These are phyloP conservation scores for Neopelma chrysocephalum DNA, from an alignment of 2,797 vertebrate genomes.

Conservation along the genomic window DNA sequence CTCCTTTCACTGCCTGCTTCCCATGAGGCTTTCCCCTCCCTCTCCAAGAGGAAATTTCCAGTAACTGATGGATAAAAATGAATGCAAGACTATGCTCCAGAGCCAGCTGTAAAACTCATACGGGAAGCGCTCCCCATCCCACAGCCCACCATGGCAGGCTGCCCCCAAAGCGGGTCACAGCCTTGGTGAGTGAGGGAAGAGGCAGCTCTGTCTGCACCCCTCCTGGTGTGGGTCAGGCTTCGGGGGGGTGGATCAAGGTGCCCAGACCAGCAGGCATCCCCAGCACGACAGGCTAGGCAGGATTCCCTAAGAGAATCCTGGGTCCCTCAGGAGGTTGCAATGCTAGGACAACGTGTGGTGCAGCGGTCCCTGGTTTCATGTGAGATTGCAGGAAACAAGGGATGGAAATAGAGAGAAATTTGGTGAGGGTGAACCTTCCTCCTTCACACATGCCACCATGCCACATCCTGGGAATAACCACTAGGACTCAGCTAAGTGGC, in stretches of 20 bases:
- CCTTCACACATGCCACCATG: not conserved
- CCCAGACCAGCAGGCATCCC: not conserved
- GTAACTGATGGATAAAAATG: not conserved
- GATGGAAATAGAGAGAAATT: not conserved
- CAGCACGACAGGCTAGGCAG: not conserved
- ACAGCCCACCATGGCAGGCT: not conserved
- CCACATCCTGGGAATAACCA: not conserved
- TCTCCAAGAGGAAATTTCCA: slow-evolving; percentile 25
- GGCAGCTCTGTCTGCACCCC: not conserved
- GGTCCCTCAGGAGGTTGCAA: fast-evolving
- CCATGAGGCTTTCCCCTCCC: not conserved
- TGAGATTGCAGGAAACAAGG: not conserved
- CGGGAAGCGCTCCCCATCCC: not conserved
- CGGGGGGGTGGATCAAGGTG: not conserved
- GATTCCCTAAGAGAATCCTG: not conserved
- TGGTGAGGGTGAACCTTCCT: not conserved
- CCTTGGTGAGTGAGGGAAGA: not conserved
- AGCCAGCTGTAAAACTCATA: not conserved
- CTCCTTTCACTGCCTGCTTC: slow-evolving; percentile 19
- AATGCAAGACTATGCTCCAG: not conserved
- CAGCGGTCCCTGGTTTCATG: not conserved
- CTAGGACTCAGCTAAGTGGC: not conserved
- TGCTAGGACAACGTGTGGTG: not conserved
- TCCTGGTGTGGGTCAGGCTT: not conserved
- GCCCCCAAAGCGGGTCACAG: not conserved